A percentile compares a stretch with the other conserved stretches of the same genome.
Conservation (phyloP, 1,140 invertebrate genomes). For the Colletes latitarsis region DNA sequence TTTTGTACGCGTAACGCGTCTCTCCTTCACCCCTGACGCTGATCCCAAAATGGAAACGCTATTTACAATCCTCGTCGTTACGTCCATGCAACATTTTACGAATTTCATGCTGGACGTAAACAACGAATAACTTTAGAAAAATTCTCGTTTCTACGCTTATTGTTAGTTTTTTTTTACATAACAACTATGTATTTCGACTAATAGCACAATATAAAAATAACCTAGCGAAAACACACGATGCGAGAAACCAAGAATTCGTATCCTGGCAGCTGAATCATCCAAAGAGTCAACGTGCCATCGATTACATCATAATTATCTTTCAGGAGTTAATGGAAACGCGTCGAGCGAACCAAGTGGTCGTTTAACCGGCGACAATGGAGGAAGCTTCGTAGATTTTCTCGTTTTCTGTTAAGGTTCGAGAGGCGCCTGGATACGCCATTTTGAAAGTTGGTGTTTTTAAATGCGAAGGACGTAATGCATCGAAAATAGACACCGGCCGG, state of each 20-base stretch:
- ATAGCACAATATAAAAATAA: too few relatives aligned
- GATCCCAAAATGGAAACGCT: constrained; percentile 23
- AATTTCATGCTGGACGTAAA: too few relatives aligned
- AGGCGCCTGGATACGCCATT: neutral
- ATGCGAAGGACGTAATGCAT: constrained; percentile 25
- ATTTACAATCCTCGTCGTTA: neutral
- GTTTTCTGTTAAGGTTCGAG: neutral
- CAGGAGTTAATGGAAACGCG: neutral
- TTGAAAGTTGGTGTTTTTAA: constrained; percentile 35
- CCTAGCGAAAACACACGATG: too few relatives aligned
- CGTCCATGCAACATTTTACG: too few relatives aligned
- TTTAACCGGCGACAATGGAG: neutral
- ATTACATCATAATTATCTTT: constrained; percentile 23
- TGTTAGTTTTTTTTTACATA: neutral
- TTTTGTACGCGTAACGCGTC: constrained; percentile 31
- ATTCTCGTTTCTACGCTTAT: too few relatives aligned
- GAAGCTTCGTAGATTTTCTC: neutral
- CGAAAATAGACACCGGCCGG: constrained; percentile 51
- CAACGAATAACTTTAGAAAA: too few relatives aligned
- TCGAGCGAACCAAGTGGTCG: neutral
- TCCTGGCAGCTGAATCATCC: constrained; percentile 17
- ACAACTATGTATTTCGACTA: too few relatives aligned
- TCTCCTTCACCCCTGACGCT: neutral
- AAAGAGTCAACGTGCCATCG: constrained; percentile 26
- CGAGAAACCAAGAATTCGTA: constrained; percentile 6